phyloP scores from a whole-genome alignment of 2,113 vertebrate species.

The Pedetes capensis region DNA sequence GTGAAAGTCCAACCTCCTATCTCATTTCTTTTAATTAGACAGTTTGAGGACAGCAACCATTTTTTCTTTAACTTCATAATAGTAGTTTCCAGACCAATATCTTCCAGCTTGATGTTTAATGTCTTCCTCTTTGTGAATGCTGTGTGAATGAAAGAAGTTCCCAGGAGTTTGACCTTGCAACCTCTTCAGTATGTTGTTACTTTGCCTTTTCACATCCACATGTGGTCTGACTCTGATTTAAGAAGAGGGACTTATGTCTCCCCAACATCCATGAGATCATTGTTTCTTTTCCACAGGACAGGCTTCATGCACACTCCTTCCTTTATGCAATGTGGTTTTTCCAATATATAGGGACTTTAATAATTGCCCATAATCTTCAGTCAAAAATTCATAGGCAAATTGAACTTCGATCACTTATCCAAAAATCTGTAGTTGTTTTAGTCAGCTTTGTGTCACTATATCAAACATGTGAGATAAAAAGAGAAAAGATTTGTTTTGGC shows the following conservation, averaged over 20 bases:
- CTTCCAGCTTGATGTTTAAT: not conserved
- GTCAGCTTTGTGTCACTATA: not conserved
- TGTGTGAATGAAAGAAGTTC: not conserved
- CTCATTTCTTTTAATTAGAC: not conserved
- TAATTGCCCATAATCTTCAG: not conserved
- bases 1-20: not conserved
- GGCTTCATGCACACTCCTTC: not conserved
- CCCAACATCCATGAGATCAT: not conserved
- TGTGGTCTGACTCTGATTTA: not conserved
- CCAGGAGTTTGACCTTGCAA: not conserved
- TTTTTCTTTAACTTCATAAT: not conserved
- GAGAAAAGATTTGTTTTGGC: not conserved
- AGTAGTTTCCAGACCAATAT: not conserved
- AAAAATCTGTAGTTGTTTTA: not conserved
- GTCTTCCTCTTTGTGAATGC: not conserved
- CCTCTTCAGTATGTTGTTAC: not conserved
- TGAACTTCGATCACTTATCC: not conserved
- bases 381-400: not conserved
- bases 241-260: not conserved
- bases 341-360: not conserved
- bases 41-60: not conserved
- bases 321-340: not conserved
- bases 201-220: not conserved
- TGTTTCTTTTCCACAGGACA: not conserved
- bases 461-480: not conserved